Percentiles rank a stretch among this genome's conserved stretches.
Conservation (phyloP, 2,113 vertebrate genomes). For the Cynopterus brachyotis region DNA sequence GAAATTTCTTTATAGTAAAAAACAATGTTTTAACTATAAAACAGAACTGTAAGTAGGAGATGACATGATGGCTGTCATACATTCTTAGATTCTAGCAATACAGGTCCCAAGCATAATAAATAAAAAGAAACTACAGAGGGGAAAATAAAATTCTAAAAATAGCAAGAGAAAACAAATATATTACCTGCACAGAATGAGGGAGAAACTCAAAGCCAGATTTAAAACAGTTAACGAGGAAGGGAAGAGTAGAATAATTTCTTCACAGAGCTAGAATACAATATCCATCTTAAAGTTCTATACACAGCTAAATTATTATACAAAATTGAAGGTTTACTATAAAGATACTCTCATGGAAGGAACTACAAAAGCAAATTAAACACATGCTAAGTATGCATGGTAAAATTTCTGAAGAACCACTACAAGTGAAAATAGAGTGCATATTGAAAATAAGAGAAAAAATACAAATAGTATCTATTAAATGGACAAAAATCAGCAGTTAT, state of each 20-base stretch:
- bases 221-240: not conserved
- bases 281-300: not conserved
- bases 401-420: not conserved
- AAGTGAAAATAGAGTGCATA: not conserved
- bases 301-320: not conserved
- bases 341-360: not conserved
- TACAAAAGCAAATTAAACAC: not conserved
- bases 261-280: not conserved
- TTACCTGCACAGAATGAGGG: not conserved
- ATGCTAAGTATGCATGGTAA: not conserved
- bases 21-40: not conserved
- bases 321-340: not conserved
- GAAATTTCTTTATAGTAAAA: not conserved
- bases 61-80: not conserved
- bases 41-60: not conserved
- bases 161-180: not conserved
- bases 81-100: constrained; percentile 1
- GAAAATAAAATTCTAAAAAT: not conserved
- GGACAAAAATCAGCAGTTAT: not conserved
- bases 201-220: not conserved
- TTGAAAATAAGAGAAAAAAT: not conserved
- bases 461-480: not conserved
- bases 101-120: not conserved
- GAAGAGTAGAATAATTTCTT: not conserved
- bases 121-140: not conserved